phyloP scores from a whole-genome alignment of 2,888 invertebrate genomes.

The Tetranychus truncatus region DNA sequence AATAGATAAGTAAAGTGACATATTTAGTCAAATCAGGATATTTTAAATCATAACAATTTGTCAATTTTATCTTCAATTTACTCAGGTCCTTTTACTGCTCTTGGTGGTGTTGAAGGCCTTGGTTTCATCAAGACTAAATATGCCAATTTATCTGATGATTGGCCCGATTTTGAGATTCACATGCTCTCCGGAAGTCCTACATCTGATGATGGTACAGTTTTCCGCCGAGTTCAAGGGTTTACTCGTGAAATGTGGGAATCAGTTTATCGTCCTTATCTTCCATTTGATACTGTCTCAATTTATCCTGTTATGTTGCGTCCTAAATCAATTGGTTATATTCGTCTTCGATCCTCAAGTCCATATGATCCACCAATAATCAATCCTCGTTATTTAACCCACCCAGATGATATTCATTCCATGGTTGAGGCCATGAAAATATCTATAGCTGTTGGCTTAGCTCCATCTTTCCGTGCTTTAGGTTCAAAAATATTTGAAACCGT shows the following conservation, averaged over 20 bases:
- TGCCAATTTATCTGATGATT: conserved; percentile 51
- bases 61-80: too few relatives aligned
- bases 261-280: conserved; percentile 26
- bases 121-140: conserved; percentile 68
- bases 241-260: conserved; percentile 38
- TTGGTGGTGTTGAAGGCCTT: conserved; percentile 64
- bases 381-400: conserved; percentile 74
- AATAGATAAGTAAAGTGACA: background rate
- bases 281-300: conserved; percentile 26
- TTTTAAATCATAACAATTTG: background rate
- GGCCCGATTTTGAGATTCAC: conserved; percentile 72
- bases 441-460: conserved; percentile 53
- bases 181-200: conserved; percentile 66
- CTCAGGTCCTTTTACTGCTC: conserved; percentile 50
- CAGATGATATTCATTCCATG: conserved; percentile 53
- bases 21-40: background rate
- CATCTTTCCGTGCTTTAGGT: conserved; percentile 60
- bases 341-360: conserved; percentile 44
- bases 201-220: conserved; percentile 46
- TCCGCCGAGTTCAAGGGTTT: conserved; percentile 59
- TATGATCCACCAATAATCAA: conserved; percentile 69
- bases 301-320: conserved; percentile 28
- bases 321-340: conserved; percentile 26
- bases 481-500: conserved; percentile 54
- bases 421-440: conserved; percentile 54